Evolutionary conservation across 2,113 vertebrate genomes (phyloP).

Genomic region (mouse (Mus musculus)): GRCm39 chr1:70184501-70185000

Average conservation of each 20-base stretch:
- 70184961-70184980: constrained; percentile 45
- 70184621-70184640: constrained; percentile 42
- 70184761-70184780: background rate
- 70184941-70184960: constrained; percentile 50
- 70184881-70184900: constrained; percentile 12
- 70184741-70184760: background rate
- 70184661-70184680: constrained; percentile 38
- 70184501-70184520: constrained; percentile 5
- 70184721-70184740: background rate
- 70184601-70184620: background rate
- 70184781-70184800: constrained; percentile 39
- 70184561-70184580: constrained; percentile 21
- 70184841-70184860: constrained; percentile 37
- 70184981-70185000: constrained; percentile 36
- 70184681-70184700: background rate
- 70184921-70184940: background rate
- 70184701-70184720: constrained; percentile 47
- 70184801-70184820: constrained; percentile 57
- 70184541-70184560: background rate
- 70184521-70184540: constrained; percentile 30
- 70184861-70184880: constrained; percentile 2
- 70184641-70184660: constrained; percentile 4
- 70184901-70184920: constrained; percentile 50
- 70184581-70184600: background rate
- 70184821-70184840: background rate